phyloP scores from a whole-genome alignment of 2,797 vertebrate species.

The Nyctalus aviator region DNA sequence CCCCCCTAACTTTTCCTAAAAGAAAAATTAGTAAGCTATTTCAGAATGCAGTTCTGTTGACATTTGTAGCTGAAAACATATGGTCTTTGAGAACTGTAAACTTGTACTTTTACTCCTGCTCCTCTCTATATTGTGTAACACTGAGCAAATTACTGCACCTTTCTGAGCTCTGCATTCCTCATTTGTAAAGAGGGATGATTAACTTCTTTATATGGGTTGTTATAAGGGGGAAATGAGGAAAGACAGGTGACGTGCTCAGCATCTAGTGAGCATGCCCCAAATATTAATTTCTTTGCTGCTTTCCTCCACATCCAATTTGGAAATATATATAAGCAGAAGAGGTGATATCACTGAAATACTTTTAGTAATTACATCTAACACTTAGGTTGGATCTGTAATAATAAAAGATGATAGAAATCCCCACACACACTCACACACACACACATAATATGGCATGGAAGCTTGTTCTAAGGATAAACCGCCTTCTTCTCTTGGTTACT shows the following conservation, averaged over 20 bases:
- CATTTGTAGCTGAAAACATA: not conserved
- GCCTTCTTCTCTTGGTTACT: not conserved
- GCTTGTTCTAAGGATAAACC: not conserved
- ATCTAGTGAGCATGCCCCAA: no score
- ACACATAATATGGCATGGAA: not conserved
- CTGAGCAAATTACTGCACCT: not conserved
- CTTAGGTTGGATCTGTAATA: not conserved
- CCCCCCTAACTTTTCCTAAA: not conserved
- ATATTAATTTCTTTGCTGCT: not conserved
- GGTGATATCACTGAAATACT: slow-evolving; percentile 16
- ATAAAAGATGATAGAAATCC: slow-evolving; percentile 17
- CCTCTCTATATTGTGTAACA: not conserved
- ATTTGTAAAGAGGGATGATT: not conserved
- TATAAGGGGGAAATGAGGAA: not conserved
- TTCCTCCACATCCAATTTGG: not conserved
- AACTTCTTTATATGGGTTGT: not conserved
- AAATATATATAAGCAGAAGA: slow-evolving; percentile 5
- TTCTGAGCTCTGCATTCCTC: slow-evolving; percentile 1
- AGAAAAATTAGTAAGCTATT: slow-evolving; percentile 32
- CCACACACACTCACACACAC: not conserved
- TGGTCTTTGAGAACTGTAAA: not conserved
- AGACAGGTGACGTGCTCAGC: not conserved
- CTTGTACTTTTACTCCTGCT: not conserved
- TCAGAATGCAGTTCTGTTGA: not conserved
- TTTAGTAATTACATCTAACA: not conserved